Conservation (phyloP, 1,140 invertebrate species). For the Nephila pilipes region DNA sequence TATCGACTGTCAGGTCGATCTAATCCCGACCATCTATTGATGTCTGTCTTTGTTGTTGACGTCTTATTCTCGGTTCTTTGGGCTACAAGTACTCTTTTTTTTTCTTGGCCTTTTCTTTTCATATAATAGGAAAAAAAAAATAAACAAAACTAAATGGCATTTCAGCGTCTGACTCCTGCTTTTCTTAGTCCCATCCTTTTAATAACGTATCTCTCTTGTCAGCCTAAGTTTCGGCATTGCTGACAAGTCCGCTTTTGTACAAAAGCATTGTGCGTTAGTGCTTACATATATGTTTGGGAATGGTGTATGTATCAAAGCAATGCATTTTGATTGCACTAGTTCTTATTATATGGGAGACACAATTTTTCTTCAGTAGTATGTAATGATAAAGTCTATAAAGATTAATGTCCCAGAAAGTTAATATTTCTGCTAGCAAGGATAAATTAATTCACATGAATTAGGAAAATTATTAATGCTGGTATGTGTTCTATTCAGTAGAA, state of each 20-base stretch:
- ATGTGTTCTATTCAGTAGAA: too few species aligned
- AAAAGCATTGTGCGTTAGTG: background rate
- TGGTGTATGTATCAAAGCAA: too few species aligned
- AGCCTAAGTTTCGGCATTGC: background rate
- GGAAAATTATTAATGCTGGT: too few species aligned
- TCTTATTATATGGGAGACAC: too few species aligned
- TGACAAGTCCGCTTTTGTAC: background rate
- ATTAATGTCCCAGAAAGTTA: too few species aligned
- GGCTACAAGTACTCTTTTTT: slow-evolving; percentile 9
- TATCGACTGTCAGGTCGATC: slow-evolving; percentile 45
- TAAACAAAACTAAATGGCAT: background rate
- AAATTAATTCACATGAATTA: too few species aligned
- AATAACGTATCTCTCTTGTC: background rate
- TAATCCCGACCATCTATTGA: slow-evolving; percentile 41
- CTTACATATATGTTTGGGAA: background rate
- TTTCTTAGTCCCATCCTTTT: background rate
- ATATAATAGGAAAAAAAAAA: background rate
- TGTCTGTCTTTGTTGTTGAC: slow-evolving; percentile 41
- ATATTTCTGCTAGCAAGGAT: too few species aligned
- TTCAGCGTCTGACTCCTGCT: background rate
- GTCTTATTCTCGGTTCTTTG: slow-evolving; percentile 16
- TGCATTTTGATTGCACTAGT: too few species aligned
- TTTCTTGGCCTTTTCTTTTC: background rate
- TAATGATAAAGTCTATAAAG: too few species aligned
- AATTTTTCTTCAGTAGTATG: too few species aligned